These are phyloP conservation scores for Lagocephalus sceleratus DNA, from an alignment of 2,797 vertebrate species.

Conservation along the genomic window DNA sequence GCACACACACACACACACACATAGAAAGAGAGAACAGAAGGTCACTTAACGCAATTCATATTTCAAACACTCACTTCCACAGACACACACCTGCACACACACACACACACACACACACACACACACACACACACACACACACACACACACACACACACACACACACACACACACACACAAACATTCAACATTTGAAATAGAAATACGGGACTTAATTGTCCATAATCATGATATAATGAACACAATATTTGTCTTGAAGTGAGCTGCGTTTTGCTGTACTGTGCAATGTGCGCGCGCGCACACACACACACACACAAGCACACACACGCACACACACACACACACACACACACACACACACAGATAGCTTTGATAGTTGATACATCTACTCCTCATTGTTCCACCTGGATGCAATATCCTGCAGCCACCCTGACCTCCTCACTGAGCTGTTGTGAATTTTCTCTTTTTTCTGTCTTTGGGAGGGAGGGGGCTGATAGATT, in stretches of 20 bases:
- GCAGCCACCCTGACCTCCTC: conserved; percentile 27
- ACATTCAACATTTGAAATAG: conserved; percentile 44
- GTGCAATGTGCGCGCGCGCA: conserved; percentile 1
- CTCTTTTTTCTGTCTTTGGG: neutral
- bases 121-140: conserved; percentile 23
- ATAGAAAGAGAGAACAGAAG: conserved; percentile 27
- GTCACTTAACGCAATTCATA: conserved; percentile 56
- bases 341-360: conserved; percentile 6
- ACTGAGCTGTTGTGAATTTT: conserved; percentile 31
- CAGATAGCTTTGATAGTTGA: conserved; percentile 68
- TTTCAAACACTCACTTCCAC: conserved; percentile 4
- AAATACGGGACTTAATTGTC: conserved; percentile 68
- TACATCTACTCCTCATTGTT: conserved; percentile 68
- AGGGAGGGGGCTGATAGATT: conserved; percentile 26
- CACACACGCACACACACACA: neutral
- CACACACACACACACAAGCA: conserved; percentile 15
- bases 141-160: conserved; percentile 18
- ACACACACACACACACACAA: conserved; percentile 16
- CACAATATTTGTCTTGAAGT: conserved; percentile 73
- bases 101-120: neutral
- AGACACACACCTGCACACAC: conserved; percentile 21
- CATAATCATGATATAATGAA: conserved; percentile 79
- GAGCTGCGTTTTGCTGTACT: conserved; percentile 32
- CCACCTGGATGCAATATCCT: conserved; percentile 62
- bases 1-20: conserved; percentile 18